Conservation (phyloP, 2,888 invertebrate species). For the Parnassius orleans region DNA sequence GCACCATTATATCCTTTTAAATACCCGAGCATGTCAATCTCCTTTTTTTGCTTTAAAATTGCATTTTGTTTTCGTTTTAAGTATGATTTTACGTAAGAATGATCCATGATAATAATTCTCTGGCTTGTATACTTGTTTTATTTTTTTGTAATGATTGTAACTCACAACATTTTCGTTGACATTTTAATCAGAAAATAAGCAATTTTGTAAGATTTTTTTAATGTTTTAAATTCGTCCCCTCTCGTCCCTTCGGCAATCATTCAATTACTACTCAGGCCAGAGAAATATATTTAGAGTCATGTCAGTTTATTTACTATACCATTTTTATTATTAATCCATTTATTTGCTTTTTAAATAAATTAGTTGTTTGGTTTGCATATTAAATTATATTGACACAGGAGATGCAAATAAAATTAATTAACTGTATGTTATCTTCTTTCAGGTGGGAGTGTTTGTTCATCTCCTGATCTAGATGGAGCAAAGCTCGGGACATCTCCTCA, state of each 20-base stretch:
- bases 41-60: slow-evolving; percentile 31
- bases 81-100: slow-evolving; percentile 6
- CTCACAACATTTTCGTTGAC: too few relatives aligned
- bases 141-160: too few relatives aligned
- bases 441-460: slow-evolving; percentile 89
- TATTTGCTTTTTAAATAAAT: slow-evolving; percentile 20
- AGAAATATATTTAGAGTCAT: slow-evolving; percentile 14
- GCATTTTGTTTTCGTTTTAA: slow-evolving; percentile 15
- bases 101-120: slow-evolving; percentile 8
- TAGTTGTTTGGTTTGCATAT: slow-evolving; percentile 13
- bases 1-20: slow-evolving; percentile 43
- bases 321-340: slow-evolving; percentile 11
- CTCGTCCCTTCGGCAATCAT: too few relatives aligned
- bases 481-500: slow-evolving; percentile 90
- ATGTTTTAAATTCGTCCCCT: too few relatives aligned
- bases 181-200: too few relatives aligned
- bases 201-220: too few relatives aligned
- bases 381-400: neutral
- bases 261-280: slow-evolving; percentile 10
- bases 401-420: neutral
- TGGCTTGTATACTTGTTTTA: slow-evolving; percentile 17
- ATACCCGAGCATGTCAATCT: slow-evolving; percentile 45
- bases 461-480: slow-evolving; percentile 86
- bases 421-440: slow-evolving; percentile 38
- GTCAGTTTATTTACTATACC: neutral